Evolutionary conservation across 2,797 vertebrate genomes (phyloP).

Genomic region (Pelochelys cantorii): DNA sequence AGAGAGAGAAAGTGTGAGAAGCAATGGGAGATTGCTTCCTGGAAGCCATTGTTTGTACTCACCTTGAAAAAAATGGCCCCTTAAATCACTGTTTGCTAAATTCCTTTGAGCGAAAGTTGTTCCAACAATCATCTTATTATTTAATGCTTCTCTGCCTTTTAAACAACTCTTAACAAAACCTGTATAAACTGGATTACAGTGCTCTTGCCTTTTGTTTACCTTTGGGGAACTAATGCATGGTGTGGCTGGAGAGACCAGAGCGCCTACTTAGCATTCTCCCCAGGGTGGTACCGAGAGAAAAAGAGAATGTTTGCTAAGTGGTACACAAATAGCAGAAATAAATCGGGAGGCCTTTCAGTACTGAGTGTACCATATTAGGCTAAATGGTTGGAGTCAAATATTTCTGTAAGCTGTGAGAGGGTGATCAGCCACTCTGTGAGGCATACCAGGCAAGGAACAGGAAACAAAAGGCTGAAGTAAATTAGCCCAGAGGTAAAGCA

Average conservation of each 20-base stretch:
- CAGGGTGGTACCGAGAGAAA: background rate
- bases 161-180: slow-evolving; percentile 5
- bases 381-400: background rate
- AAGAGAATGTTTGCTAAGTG: background rate
- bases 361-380: background rate
- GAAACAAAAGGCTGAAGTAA: slow-evolving; percentile 19
- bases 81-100: background rate
- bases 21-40: background rate
- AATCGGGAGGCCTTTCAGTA: background rate
- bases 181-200: background rate
- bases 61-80: background rate
- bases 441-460: background rate
- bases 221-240: background rate
- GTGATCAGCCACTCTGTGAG: background rate
- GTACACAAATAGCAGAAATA: background rate
- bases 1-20: too few relatives aligned
- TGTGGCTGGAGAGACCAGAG: background rate
- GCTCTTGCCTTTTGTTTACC: background rate
- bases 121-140: background rate
- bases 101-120: background rate
- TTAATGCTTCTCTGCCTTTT: slow-evolving; percentile 29
- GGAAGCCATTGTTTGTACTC: background rate
- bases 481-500: background rate
- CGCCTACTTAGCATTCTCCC: background rate
- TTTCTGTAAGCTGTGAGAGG: background rate